Base-by-base conservation (phyloP, 2,113 vertebrate genomes). In the Dendropsophus ebraccatus region DNA sequence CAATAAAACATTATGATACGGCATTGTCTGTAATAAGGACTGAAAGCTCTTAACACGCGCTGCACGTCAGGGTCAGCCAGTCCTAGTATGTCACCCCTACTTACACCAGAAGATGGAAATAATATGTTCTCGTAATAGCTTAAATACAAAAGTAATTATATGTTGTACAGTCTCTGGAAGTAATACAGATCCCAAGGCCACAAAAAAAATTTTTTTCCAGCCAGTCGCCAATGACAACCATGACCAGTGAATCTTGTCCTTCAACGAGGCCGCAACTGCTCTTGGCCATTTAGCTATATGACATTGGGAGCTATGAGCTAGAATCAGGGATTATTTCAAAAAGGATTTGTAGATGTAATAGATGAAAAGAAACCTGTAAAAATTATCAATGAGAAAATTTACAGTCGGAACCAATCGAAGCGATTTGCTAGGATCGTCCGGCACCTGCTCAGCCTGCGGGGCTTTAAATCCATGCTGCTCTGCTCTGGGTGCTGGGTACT, bases 61-160 rank as follows among this genome's bases (percentile, higher is more conserved):
- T 1, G 32, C 65, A 17, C 41, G n/a, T 23, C 41, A 25, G 72
- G 72, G 72, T 74, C 72, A 49, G 23, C 72, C 41, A 49, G 72
- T 47, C 72, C 72, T 74, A 13, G 72, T 28, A 23, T 74, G 72
- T 74, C 72, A 74, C 41, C 41, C n/a, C 72, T 25, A 25, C 23
- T 74, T 74, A 74, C 21, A 25, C 7, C 41, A 47, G 23, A 47
- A 28, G 16, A 47, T 25, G 41, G 47, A 74, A 74, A 47, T 49
- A 41, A 47, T 49, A 74, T 28, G 37, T 74, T 74, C 72, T 74
- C 1, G 37, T 73, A 49, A 74, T 74, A 25, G 23, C 23, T 74
- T 47, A 74, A 74, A 45, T 74, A 74, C 41, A 74, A 49, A 74
- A 47, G 37, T 74, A 74, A 74, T 74, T 45, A 74, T 74, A 74